Base-by-base conservation (phyloP, 2,888 invertebrate species). In the Smittia aterrima region DNA sequence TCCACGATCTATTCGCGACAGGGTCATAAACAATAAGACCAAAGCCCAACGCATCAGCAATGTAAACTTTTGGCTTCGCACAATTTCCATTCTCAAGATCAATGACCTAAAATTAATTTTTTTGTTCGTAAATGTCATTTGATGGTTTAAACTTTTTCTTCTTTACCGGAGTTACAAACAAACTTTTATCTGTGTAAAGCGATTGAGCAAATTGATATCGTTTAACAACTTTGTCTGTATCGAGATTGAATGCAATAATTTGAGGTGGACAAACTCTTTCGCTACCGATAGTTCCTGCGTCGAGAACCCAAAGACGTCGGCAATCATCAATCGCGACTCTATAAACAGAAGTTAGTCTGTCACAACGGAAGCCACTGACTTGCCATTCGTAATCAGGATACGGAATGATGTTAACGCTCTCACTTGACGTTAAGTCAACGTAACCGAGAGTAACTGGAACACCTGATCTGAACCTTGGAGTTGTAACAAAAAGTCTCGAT, bases 311-410 rank as follows among this genome's bases (percentile, higher is more conserved):
- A 76, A 66, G 18, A 25, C 20, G 27, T 67, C 62, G 27, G 25
- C 22, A 16, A n/a, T 27, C 77, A 85, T 86, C 85, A 82, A 92
- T 92, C 79, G 89, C 86, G 18, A 90, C 84, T 80, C 93, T 85
- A 78, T 89, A 92, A 1, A 90, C 92, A 0, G 92, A 92, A 0
- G 89, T 90, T 40, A 93, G 83, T 18, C 87, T 87, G 32, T 88
- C 84, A 78, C 91, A 91, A 79, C 87, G 84, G 0, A 75, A 76
- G 0, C 86, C 87, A 75, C 87, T 84, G 76, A 82, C 83, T 76
- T 91, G 88, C 86, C 87, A 87, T 9, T 83, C 81, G 83, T 90
- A 91, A 79, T 85, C 85, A 0, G 91, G 91, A 80, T 89, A 92
- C 0, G 88, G 87, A 11, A 81, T 80, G 72, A 73, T 62, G 13